phyloP scores from a whole-genome alignment of 2,888 invertebrate genomes.

The Drosophila kuntzei region DNA sequence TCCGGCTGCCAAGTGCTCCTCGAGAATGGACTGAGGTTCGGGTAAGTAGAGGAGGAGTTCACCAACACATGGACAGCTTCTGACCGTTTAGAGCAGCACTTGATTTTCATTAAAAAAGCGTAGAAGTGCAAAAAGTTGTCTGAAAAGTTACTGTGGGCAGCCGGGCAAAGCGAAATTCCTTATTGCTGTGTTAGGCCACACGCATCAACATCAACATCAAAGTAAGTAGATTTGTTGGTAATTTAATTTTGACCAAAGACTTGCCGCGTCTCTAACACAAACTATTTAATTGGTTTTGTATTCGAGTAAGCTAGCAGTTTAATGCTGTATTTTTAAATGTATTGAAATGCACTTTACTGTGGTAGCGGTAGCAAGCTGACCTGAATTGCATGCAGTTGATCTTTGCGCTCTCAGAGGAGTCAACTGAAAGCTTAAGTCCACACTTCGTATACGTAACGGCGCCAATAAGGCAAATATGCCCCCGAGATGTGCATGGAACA shows the following conservation, averaged over 20 bases:
- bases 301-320: background rate
- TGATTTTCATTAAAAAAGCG: conserved; percentile 71
- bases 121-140: conserved; percentile 30
- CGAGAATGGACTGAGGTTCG: background rate
- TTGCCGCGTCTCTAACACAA: conserved; percentile 8
- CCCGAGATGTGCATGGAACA: conserved; percentile 38
- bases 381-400: conserved; percentile 31
- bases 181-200: conserved; percentile 30
- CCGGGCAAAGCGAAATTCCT: conserved; percentile 16
- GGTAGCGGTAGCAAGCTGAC: conserved; percentile 8
- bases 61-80: conserved; percentile 29
- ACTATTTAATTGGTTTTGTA: conserved; percentile 11
- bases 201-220: conserved; percentile 45
- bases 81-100: conserved; percentile 45
- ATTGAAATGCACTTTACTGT: conserved; percentile 30
- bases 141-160: conserved; percentile 29
- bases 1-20: conserved; percentile 53
- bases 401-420: conserved; percentile 8
- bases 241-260: conserved; percentile 49
- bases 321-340: conserved; percentile 15
- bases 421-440: conserved; percentile 3
- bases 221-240: conserved; percentile 65
- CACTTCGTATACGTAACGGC: conserved; percentile 29
- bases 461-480: conserved; percentile 47
- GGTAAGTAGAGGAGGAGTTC: conserved; percentile 5